Percentiles rank a stretch among this genome's conserved stretches.
Evolutionary conservation across 2,797 vertebrate species (phyloP).

Genomic region (Peromyscus eremicus): DNA sequence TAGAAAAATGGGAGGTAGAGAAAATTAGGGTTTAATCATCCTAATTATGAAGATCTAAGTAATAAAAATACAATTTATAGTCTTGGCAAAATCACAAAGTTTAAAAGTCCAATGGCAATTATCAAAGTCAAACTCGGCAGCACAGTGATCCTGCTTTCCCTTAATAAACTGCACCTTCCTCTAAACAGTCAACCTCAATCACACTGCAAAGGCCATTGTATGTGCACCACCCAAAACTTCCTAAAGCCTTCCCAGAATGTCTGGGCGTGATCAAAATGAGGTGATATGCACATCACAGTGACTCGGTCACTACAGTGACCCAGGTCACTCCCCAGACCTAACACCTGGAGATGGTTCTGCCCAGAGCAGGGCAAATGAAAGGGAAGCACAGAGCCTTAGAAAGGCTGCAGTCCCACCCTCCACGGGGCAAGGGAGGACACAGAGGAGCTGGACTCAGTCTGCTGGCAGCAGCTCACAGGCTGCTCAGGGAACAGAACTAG

Average conservation of each 20-base stretch:
- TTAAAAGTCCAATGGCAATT: constrained; percentile 28
- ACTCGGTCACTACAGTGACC: neutral
- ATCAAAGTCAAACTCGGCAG: neutral
- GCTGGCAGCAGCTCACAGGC: neutral
- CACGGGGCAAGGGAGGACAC: accelerated
- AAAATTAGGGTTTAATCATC: neutral
- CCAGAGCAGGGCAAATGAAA: neutral
- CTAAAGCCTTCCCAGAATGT: constrained; percentile 29
- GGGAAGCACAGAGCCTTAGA: neutral
- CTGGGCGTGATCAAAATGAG: neutral
- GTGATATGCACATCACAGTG: neutral
- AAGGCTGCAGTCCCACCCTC: neutral
- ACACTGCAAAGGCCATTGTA: constrained; percentile 29
- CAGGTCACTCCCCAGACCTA: neutral
- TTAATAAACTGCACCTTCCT: neutral
- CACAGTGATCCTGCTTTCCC: neutral
- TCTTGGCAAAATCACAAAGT: constrained; percentile 46
- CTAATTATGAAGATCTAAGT: neutral
- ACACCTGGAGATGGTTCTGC: neutral
- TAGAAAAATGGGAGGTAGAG: neutral
- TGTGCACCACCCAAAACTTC: neutral
- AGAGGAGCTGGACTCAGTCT: neutral
- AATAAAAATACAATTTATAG: constrained; percentile 22
- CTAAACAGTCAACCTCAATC: neutral
- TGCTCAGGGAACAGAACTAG: constrained; percentile 12